Evolutionary conservation across 1,140 invertebrate genomes (phyloP), one percentile per base, ranked within the genome.

Genomic region (Sitobion miscanthi): DNA sequence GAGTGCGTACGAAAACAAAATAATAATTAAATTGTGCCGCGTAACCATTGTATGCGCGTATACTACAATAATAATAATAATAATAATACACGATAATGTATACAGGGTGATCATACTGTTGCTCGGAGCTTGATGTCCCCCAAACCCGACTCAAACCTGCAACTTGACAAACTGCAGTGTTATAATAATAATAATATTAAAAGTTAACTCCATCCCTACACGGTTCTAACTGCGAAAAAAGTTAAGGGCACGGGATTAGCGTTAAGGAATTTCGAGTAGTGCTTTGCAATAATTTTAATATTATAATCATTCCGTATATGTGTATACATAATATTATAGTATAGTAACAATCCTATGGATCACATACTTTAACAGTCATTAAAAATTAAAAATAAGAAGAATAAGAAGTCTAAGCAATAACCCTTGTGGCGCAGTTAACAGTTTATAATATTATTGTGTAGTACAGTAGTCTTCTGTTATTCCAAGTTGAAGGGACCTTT

Each of bases 1-100:
- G 42, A 85, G 30, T 17, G 30, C 85, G 85, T 87, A 47, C 85
- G 45, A 47, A 47, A 30, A 87, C 85, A 47, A 87, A 87, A 87
- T 87, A 86, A 30, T 86, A 87, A 87, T 87, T 87, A 87, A 8
- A 77, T 47, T 49, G 85, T 87, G 85, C n/a, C 45, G 17, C 38
- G 38, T 45, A 25, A 85, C 82, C 38, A 69, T 69, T 11, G 11
- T 25, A 21, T 45, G 21, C 85, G 25, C 42, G 85, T 86, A 47
- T 47, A 47, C 38, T 45, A 77, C n/a, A 77, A 77, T 77, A n/a
- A 77, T n/a, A 3, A 4, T 23, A 3, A 4, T 23, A 54, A 38
- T 38, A 23, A 54, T 6, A 54, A 25, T 57, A 23, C 21, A 21
- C 0, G 52, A 21, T 54, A 54, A 9, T 57, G 7, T 77, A 35